Base-by-base conservation (phyloP, 2,888 invertebrate species). In the Fragum fragum region DNA sequence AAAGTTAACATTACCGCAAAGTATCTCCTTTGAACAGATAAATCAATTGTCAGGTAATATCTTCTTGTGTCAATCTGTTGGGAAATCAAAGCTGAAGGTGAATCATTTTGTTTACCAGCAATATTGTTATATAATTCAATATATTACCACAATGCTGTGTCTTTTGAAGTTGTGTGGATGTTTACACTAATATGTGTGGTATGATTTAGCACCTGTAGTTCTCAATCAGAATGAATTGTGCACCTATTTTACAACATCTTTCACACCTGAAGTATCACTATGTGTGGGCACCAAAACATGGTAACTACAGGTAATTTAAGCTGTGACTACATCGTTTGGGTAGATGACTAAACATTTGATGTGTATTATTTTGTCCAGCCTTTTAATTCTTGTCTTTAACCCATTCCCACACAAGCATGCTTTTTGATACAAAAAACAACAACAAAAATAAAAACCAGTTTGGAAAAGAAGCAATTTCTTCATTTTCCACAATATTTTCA, bases 201-300 rank as follows among this genome's bases (percentile, higher is more conserved):
- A 36, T 42, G 66, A 66, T 39, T 66, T 66, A 39, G 66, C 66
- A 66, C 66, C 39, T 66, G n/a, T n/a, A 66, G 39, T 21, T 66
- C 32, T 42, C 11, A 66, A 66, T 42, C 66, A 42, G 66, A 21
- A 39, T 21, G 21, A 42, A 39, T 26, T 28, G 32, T 26, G 66
- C 66, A 66, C 42, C 23, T 3, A 66, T 42, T 66, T 66, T 66
- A 39, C 42, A 42, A 42, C 23, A 21, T 32, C 39, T 26, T 23
- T 61, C 21, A 21, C 42, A 42, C 66, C 66, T 66, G 21, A 14
- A 57, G n/a, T 18, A n/a, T n/a, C 23, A 57, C 23, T 21, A n/a
- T 57, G 18, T 2, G 1, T 57, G 7, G 11, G 3, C 6, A 21
- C 2, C 57, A 57, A 57, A 47, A 47, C 47, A 18, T 47, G 5